These are phyloP conservation scores for Sminthopsis crassicaudata DNA, from an alignment of 2,113 vertebrate species.

Conservation along the genomic window DNA sequence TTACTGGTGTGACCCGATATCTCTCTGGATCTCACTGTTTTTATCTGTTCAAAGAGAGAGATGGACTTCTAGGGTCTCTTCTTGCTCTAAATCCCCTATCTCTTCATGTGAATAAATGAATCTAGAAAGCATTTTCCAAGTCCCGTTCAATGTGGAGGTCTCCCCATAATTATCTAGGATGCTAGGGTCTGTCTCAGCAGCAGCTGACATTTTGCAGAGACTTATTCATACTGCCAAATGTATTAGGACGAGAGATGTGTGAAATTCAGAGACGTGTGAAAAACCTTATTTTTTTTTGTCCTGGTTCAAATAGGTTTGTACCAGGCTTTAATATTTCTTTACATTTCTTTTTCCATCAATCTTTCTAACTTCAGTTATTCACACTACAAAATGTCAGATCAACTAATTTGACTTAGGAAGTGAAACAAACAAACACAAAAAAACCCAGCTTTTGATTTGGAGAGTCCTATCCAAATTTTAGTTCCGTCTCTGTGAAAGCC, in stretches of 20 bases:
- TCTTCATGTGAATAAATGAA: neutral
- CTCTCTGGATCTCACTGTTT: neutral
- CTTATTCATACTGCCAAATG: slow-evolving; percentile 54
- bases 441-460: neutral
- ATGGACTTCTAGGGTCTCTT: neutral
- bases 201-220: slow-evolving; percentile 52
- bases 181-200: slow-evolving; percentile 58
- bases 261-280: slow-evolving; percentile 39
- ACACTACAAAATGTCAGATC: neutral
- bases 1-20: neutral
- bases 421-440: neutral
- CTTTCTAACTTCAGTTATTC: slow-evolving; percentile 7
- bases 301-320: slow-evolving; percentile 32
- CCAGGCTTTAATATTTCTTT: neutral
- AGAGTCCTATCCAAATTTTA: neutral
- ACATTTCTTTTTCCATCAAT: neutral
- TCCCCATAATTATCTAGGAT: slow-evolving; percentile 58
- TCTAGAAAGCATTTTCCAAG: slow-evolving; percentile 50
- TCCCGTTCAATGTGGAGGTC: slow-evolving; percentile 56
- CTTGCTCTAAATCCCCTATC: neutral
- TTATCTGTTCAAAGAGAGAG: neutral
- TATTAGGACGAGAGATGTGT: slow-evolving; percentile 58
- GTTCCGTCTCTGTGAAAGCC: slow-evolving; percentile 7
- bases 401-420: neutral
- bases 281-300: neutral